Conservation (phyloP, 2,888 invertebrate genomes). For the Melinaea marsaeus region DNA sequence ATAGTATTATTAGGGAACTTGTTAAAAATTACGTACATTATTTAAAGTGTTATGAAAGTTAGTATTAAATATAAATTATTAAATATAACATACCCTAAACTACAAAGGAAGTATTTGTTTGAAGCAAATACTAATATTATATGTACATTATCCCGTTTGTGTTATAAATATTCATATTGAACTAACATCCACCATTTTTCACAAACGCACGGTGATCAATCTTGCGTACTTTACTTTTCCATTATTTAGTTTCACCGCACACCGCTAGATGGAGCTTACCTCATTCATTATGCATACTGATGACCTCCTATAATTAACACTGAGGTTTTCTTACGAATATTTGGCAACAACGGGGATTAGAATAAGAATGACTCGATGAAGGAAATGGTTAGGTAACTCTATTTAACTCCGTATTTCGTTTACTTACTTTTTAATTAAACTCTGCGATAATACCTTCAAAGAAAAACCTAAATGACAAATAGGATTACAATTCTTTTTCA, state of each 20-base stretch:
- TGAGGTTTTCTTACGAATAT: constrained; percentile 60
- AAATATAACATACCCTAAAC: too few relatives aligned
- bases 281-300: constrained; percentile 89
- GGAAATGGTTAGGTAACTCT: constrained; percentile 21
- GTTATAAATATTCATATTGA: constrained; percentile 16
- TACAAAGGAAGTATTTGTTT: not conserved
- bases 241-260: constrained; percentile 58
- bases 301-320: constrained; percentile 82
- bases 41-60: too few relatives aligned
- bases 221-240: constrained; percentile 40
- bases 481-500: too few relatives aligned
- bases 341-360: constrained; percentile 65
- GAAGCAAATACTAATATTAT: not conserved
- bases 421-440: not conserved
- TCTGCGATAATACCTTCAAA: not conserved
- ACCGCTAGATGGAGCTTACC: constrained; percentile 67
- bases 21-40: too few relatives aligned
- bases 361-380: constrained; percentile 60
- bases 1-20: too few relatives aligned
- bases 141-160: not conserved
- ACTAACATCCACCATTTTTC: constrained; percentile 31
- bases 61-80: too few relatives aligned
- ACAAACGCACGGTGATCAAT: constrained; percentile 47
- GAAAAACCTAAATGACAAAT: too few relatives aligned
- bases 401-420: constrained; percentile 11